Percentiles rank a stretch among this genome's conserved stretches.
These are phyloP conservation scores for Eilema griseolum DNA, from an alignment of 2,888 invertebrate species.

Conservation along the genomic window DNA sequence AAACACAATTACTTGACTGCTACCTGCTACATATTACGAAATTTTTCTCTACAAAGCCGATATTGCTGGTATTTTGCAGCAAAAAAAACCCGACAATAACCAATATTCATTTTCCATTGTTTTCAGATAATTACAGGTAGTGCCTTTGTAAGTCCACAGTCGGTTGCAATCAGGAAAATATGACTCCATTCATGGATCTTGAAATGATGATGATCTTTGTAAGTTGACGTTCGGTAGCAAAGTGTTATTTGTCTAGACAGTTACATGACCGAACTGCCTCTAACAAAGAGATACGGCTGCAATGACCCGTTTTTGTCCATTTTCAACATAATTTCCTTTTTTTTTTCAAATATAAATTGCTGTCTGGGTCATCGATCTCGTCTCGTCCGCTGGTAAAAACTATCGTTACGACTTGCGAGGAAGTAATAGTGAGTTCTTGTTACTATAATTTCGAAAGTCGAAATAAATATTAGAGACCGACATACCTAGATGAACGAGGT, in stretches of 20 bases:
- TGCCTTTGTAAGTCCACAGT: background rate
- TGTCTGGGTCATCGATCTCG: slow-evolving; percentile 48
- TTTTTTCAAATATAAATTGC: slow-evolving; percentile 19
- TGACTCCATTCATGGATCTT: too few relatives aligned
- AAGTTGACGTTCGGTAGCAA: too few relatives aligned
- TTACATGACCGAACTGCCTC: background rate
- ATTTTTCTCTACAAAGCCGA: too few relatives aligned
- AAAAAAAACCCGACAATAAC: background rate
- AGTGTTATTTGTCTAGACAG: too few relatives aligned
- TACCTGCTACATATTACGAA: too few relatives aligned
- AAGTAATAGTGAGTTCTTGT: background rate
- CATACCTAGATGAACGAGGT: too few relatives aligned
- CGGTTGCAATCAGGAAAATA: too few relatives aligned
- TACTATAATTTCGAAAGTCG: background rate
- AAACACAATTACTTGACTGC: too few relatives aligned
- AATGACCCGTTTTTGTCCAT: slow-evolving; percentile 11
- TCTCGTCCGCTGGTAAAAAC: slow-evolving; percentile 20
- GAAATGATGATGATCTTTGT: too few relatives aligned
- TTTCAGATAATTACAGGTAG: background rate
- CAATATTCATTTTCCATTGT: background rate
- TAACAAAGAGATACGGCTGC: slow-evolving; percentile 5
- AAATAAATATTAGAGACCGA: background rate
- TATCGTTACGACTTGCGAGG: background rate
- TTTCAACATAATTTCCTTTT: slow-evolving; percentile 17
- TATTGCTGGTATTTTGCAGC: too few relatives aligned